These are phyloP conservation scores for Sinelater perroti DNA, from an alignment of 2,888 invertebrate genomes.

Conservation along the genomic window DNA sequence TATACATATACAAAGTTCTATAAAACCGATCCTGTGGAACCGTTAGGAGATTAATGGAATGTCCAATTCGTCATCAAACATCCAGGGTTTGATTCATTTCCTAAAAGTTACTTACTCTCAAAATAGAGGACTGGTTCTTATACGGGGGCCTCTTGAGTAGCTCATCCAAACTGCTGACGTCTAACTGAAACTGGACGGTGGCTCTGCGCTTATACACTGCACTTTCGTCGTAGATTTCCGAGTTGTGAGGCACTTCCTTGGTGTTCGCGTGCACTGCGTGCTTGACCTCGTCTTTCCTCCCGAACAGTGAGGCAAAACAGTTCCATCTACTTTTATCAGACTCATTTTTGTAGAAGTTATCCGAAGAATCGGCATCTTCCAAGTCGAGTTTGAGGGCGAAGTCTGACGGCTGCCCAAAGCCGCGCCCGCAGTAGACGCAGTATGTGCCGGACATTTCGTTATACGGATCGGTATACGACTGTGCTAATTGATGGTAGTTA, in stretches of 20 bases:
- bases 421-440: constrained; percentile 34
- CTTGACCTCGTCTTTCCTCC: not conserved
- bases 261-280: not conserved
- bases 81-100: too few relatives aligned
- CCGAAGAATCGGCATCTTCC: not conserved
- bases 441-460: constrained; percentile 32
- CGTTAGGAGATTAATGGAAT: too few relatives aligned
- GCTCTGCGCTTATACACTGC: constrained; percentile 36
- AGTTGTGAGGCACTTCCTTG: constrained; percentile 34
- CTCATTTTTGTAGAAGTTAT: not conserved
- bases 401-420: not conserved
- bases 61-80: too few relatives aligned
- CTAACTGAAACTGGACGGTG: constrained; percentile 37
- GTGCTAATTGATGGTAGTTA: constrained; percentile 26
- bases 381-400: not conserved
- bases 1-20: too few relatives aligned
- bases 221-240: constrained; percentile 31
- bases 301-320: constrained; percentile 16
- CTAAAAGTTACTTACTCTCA: constrained; percentile 27
- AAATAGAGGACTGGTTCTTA: constrained; percentile 29
- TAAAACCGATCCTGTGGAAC: too few relatives aligned
- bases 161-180: constrained; percentile 16
- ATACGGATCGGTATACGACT: not conserved
- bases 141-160: constrained; percentile 7
- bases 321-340: not conserved